These are phyloP conservation scores for Apostichopus parvimensis DNA, from an alignment of 35 echinoderm and acorn worm genomes.

Conservation along the genomic window DNA sequence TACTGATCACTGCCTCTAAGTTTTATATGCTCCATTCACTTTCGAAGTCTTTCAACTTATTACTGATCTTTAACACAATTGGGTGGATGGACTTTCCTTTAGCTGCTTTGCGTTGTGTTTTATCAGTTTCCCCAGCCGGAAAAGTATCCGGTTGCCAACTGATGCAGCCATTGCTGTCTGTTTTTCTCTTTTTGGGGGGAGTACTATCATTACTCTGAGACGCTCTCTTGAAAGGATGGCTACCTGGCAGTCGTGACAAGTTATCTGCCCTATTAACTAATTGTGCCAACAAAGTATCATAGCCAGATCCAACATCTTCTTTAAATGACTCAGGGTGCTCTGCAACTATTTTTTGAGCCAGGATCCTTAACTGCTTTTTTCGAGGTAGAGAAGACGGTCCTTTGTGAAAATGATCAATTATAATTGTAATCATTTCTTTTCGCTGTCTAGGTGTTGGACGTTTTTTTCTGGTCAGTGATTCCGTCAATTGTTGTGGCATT, in stretches of 20 bases:
- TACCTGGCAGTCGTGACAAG: background rate
- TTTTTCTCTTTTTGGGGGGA: constrained; percentile 13
- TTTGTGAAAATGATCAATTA: too few relatives aligned
- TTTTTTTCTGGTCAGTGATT: background rate
- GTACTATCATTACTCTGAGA: background rate
- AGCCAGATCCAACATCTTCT: background rate
- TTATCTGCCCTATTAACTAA: too few relatives aligned
- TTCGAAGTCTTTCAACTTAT: too few relatives aligned
- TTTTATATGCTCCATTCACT: too few relatives aligned
- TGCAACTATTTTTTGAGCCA: background rate
- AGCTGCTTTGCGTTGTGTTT: too few relatives aligned
- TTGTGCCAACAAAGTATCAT: background rate
- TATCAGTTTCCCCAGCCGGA: constrained; percentile 8
- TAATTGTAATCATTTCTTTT: too few relatives aligned
- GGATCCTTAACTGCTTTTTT: background rate
- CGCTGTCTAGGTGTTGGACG: background rate
- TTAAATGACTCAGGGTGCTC: background rate
- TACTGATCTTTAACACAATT: too few relatives aligned
- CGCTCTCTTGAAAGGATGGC: too few relatives aligned
- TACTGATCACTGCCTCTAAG: too few relatives aligned
- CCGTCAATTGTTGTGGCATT: constrained; percentile 2
- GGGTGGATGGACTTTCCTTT: too few relatives aligned
- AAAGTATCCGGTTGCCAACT: constrained; percentile 1
- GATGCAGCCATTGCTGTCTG: background rate
- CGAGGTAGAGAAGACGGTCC: background rate